Evolutionary conservation across 2,113 vertebrate species (phyloP).

Genomic region (Poeciliopsis prolifica): DNA sequence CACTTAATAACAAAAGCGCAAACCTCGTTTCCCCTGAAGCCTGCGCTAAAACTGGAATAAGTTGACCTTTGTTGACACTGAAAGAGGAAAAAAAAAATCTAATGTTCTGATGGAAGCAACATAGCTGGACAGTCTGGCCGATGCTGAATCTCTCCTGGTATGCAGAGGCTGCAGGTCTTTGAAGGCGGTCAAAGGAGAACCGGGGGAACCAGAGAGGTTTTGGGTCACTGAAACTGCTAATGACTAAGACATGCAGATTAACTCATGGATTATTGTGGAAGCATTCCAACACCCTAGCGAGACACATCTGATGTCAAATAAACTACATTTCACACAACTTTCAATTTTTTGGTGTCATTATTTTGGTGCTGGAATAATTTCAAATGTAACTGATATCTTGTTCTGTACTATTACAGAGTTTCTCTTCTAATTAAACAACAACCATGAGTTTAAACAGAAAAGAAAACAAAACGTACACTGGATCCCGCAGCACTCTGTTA

Average conservation of each 20-base stretch:
- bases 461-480: no score
- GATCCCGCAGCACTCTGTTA: no score
- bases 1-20: constrained; percentile 68
- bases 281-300: neutral
- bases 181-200: constrained; percentile 40
- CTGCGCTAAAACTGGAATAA: constrained; percentile 45
- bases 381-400: no score
- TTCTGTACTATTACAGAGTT: no score
- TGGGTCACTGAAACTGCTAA: constrained; percentile 46
- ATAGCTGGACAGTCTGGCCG: constrained; percentile 2
- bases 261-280: constrained; percentile 12
- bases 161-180: constrained; percentile 16
- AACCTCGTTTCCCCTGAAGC: constrained; percentile 60
- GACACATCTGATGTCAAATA: neutral
- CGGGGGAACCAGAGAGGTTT: constrained; percentile 46
- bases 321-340: neutral
- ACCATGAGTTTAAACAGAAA: no score
- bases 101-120: neutral
- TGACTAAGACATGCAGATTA: constrained; percentile 33
- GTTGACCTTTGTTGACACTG: constrained; percentile 44
- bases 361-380: neutral
- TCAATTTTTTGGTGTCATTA: neutral
- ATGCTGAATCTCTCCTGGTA: constrained; percentile 16
- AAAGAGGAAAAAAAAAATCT: constrained; percentile 44
- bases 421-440: no score